Conservation (phyloP, 2,113 vertebrate species). For the Lota lota region DNA sequence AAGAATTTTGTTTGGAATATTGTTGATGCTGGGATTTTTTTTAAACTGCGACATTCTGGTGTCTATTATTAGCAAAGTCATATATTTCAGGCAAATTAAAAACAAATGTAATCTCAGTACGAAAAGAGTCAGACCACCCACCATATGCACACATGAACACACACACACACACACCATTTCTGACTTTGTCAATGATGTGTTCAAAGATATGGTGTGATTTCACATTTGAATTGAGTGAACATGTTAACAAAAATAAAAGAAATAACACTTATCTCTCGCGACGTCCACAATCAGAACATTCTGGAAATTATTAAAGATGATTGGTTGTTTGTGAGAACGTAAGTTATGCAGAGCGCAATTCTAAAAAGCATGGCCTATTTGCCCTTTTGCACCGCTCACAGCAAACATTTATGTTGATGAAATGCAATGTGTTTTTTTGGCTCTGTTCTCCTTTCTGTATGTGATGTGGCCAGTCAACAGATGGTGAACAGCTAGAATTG, state of each 20-base stretch:
- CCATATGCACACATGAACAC: not conserved
- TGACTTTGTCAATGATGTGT: too few relatives aligned
- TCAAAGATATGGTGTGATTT: too few relatives aligned
- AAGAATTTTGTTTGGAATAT: too few relatives aligned
- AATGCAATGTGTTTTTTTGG: conserved; percentile 2
- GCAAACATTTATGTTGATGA: conserved; percentile 7
- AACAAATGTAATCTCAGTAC: too few relatives aligned
- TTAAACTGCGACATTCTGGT: too few relatives aligned
- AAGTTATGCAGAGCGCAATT: conserved; percentile 5
- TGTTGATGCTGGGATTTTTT: too few relatives aligned
- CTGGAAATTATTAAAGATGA: conserved; percentile 25
- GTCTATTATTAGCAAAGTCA: too few relatives aligned
- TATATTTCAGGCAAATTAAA: too few relatives aligned
- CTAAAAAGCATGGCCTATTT: not conserved
- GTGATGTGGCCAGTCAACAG: too few relatives aligned
- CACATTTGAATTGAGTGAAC: too few relatives aligned
- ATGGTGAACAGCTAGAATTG: too few relatives aligned
- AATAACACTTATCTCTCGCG: not conserved
- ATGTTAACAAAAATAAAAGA: not conserved
- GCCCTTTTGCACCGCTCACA: not conserved
- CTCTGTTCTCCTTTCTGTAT: not conserved
- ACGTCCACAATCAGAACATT: not conserved
- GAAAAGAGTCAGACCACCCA: not conserved
- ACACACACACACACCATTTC: not conserved
- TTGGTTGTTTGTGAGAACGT: conserved; percentile 7